Evolutionary conservation across 2,113 vertebrate species (phyloP), one percentile per base, ranked within the genome.

Genomic region (Halichoeres trimaculatus): DNA sequence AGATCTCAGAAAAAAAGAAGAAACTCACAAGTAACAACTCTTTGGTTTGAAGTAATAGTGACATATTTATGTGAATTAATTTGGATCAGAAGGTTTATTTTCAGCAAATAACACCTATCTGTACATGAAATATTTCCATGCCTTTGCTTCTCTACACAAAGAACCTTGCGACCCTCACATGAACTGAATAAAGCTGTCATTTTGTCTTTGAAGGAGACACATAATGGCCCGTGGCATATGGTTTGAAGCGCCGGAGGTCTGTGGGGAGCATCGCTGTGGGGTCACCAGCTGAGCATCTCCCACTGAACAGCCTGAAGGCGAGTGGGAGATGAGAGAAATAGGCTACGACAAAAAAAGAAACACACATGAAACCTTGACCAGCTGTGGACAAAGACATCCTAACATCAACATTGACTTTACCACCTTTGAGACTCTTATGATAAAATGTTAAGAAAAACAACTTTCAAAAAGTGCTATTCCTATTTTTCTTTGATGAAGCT

Each of bases 201-300:
- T 75, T 41, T 65, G n/a, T 34, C 53, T 53, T 5, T 47, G 47
- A 74, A 64, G 57, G 52, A 51, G 34, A 17, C 52, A 48, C 62
- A 79, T 70, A 64, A 78, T 70, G 35, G 70, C 61, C 9, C 35
- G 22, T 5, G 75, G 69, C 40, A 34, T 65, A 47, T 71, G 61
- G 24, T 53, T 20, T 76, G 53, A 74, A 56, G 60, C 30, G 47
- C 53, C 69, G 63, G 62, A 63, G 65, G 58, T 58, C 53, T 71
- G 54, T 17, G 57, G 47, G 58, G 40, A 74, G 55, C 52, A 52
- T 38, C 40, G 51, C 9, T 53, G 55, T n/a, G 65, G 77, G 66
- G 70, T 70, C 40, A 62, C 70, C 56, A 68, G 59, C 66, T 64
- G 41, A 82, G 30, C 12, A 12, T 63, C 60, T 64, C 40, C 53